Conservation (phyloP, 2,888 invertebrate species). For the Melanargia galathea region DNA sequence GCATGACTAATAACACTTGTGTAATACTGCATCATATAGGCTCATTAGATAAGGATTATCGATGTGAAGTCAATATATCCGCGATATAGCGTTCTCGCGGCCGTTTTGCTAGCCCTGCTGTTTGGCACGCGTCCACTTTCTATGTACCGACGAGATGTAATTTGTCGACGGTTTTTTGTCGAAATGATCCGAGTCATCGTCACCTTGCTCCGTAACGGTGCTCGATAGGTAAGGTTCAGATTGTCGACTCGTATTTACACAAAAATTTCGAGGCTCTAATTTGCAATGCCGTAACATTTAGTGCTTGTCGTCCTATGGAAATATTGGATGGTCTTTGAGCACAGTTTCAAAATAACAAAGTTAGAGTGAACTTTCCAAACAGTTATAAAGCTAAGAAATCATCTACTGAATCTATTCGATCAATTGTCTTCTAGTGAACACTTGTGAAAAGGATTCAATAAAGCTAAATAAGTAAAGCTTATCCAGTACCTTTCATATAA, state of each 20-base stretch:
- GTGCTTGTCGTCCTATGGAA: background rate
- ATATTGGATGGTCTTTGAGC: background rate
- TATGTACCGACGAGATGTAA: constrained; percentile 65
- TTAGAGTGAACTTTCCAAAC: background rate
- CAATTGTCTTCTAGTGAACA: background rate
- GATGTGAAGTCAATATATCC: background rate
- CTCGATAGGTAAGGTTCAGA: constrained; percentile 37
- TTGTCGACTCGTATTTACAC: constrained; percentile 26
- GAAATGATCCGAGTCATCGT: constrained; percentile 46
- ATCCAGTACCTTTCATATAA: too few species aligned
- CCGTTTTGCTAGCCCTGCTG: constrained; percentile 10
- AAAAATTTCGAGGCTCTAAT: constrained; percentile 14
- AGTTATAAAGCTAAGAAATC: background rate
- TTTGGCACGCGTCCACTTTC: constrained; percentile 78
- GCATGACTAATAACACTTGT: too few species aligned
- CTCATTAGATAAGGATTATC: background rate
- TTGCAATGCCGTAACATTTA: constrained; percentile 5
- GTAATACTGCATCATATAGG: background rate
- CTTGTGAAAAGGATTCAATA: too few species aligned
- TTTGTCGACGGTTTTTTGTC: constrained; percentile 72
- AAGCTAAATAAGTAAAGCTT: too few species aligned
- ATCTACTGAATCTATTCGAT: background rate
- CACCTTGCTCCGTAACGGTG: constrained; percentile 43
- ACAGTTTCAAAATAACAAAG: background rate
- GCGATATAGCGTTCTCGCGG: background rate